Conservation (phyloP, 1,140 invertebrate genomes). For the Anastatus disparis region DNA sequence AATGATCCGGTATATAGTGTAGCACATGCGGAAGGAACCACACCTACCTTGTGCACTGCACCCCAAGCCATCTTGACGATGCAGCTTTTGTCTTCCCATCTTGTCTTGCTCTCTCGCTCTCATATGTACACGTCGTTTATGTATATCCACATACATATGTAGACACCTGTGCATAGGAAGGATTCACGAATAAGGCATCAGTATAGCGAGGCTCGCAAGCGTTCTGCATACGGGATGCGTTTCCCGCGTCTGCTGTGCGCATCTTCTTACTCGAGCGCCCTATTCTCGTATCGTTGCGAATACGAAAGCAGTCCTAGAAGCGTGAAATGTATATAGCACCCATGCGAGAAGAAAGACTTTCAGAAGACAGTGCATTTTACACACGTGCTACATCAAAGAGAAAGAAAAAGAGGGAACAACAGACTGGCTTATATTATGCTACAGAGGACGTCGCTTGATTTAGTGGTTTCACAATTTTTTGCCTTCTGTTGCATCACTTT, state of each 20-base stretch:
- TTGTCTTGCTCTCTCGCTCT: not conserved
- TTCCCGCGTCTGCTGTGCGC: slow-evolving; percentile 47
- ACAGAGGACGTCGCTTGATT: too few relatives aligned
- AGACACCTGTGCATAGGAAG: not conserved
- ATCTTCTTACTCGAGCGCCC: too few relatives aligned
- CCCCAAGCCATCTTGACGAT: slow-evolving; percentile 1
- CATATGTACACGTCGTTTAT: too few relatives aligned
- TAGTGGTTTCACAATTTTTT: too few relatives aligned
- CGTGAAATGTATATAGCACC: slow-evolving; percentile 20
- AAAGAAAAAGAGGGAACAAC: too few relatives aligned
- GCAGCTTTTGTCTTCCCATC: not conserved
- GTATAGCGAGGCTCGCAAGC: not conserved
- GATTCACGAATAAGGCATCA: slow-evolving; percentile 13
- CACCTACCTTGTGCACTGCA: too few relatives aligned
- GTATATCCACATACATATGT: not conserved
- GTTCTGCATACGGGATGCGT: slow-evolving; percentile 59
- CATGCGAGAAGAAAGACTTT: too few relatives aligned
- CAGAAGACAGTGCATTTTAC: too few relatives aligned
- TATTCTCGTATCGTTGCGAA: slow-evolving; percentile 50
- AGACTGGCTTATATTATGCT: too few relatives aligned
- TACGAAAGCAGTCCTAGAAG: slow-evolving; percentile 52
- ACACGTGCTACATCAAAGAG: too few relatives aligned
- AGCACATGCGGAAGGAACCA: not conserved
- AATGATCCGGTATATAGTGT: slow-evolving; percentile 10
- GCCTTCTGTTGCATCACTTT: too few relatives aligned